These are phyloP conservation scores for Parasteatoda tepidariorum DNA, from an alignment of 1,140 invertebrate genomes.

Conservation along the genomic window DNA sequence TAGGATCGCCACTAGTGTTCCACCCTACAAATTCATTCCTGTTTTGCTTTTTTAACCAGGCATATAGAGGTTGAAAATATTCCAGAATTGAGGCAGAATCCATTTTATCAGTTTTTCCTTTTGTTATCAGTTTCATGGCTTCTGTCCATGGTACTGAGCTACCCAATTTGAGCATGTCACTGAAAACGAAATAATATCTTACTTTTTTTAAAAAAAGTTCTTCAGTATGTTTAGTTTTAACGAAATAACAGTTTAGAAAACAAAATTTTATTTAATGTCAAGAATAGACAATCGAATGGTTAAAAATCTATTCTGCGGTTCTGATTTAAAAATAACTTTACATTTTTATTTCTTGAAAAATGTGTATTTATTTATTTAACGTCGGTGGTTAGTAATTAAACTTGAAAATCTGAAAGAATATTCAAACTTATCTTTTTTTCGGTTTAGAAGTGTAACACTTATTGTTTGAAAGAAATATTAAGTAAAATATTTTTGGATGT, in stretches of 20 bases:
- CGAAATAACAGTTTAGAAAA: not conserved
- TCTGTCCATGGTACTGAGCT: constrained; percentile 81
- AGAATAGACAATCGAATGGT: not conserved
- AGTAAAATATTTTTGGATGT: too few species aligned
- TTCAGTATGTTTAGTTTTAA: not conserved
- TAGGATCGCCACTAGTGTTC: constrained; percentile 68
- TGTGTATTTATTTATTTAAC: too few species aligned
- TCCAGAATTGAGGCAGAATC: constrained; percentile 81
- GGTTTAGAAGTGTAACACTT: too few species aligned
- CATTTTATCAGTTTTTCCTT: constrained; percentile 77
- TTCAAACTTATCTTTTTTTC: too few species aligned
- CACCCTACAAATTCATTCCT: constrained; percentile 81
- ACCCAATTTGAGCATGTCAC: constrained; percentile 77
- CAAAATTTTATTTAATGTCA: not conserved
- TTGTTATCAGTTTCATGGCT: constrained; percentile 80
- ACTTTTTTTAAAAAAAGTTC: not conserved
- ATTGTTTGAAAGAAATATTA: too few species aligned
- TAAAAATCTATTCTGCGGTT: too few species aligned
- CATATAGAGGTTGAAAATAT: constrained; percentile 85
- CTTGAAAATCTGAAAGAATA: too few species aligned
- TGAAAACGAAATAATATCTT: constrained; percentile 4
- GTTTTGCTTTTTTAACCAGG: constrained; percentile 86
- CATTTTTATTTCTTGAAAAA: too few species aligned
- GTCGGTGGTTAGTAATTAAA: too few species aligned
- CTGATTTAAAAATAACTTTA: too few species aligned